Evolutionary conservation across 2,113 vertebrate species (phyloP).

Genomic region (Pteruthius melanotis): DNA sequence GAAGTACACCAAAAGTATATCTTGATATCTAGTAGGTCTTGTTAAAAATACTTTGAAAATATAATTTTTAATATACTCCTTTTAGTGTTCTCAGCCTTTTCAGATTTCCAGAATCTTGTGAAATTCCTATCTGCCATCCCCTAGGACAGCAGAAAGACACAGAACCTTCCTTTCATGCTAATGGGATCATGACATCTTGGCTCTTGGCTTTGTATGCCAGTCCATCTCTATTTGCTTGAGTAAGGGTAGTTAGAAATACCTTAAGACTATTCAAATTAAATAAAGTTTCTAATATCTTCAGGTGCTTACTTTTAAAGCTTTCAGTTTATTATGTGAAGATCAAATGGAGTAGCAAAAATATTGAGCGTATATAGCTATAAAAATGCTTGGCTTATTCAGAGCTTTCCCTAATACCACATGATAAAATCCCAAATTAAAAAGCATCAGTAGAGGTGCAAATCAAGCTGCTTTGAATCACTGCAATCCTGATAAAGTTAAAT

Average conservation of each 20-base stretch:
- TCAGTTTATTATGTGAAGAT: not conserved
- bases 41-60: not conserved
- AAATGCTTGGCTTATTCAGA: not conserved
- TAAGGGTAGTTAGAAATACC: not conserved
- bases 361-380: not conserved
- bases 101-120: not conserved
- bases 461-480: not conserved
- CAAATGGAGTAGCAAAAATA: not conserved
- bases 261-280: not conserved
- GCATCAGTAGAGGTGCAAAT: not conserved
- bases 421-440: not conserved
- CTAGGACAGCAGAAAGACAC: not conserved
- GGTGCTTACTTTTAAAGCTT: not conserved
- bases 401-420: not conserved
- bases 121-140: not conserved
- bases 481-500: not conserved
- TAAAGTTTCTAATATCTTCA: not conserved
- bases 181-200: not conserved
- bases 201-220: not conserved
- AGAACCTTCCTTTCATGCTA: not conserved
- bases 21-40: not conserved
- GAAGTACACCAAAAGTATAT: not conserved
- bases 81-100: not conserved
- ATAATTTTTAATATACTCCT: not conserved
- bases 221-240: not conserved